Percentiles rank a stretch among this genome's conserved stretches.
Conservation (phyloP, 2,113 vertebrate species). For the Columba janthina region DNA sequence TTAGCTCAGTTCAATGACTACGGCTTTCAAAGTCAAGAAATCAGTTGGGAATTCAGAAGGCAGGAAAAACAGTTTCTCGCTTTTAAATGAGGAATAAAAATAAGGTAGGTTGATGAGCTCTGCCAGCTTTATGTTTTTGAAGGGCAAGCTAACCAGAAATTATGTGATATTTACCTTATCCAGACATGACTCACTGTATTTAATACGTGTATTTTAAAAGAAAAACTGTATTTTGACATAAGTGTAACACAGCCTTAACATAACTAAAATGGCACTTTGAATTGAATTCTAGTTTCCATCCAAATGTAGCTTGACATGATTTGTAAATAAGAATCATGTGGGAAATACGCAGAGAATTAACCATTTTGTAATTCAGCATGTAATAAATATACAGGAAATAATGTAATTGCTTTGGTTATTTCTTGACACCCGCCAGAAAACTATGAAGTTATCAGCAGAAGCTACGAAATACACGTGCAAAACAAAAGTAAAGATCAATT, state of each 20-base stretch:
- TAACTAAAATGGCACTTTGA: neutral
- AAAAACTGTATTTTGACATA: constrained; percentile 7
- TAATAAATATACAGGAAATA: neutral
- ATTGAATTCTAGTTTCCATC: neutral
- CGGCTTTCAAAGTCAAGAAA: constrained; percentile 34
- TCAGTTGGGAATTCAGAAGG: constrained; percentile 45
- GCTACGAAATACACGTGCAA: neutral
- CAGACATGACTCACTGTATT: neutral
- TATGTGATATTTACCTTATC: neutral
- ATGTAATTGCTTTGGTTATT: neutral
- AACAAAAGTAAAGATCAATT: constrained; percentile 4
- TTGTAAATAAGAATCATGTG: neutral
- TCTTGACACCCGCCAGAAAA: neutral
- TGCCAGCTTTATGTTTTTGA: constrained; percentile 18
- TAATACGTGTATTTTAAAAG: neutral
- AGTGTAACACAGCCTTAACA: neutral
- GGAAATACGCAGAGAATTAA: neutral
- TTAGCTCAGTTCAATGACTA: constrained; percentile 53
- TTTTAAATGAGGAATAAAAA: constrained; percentile 43
- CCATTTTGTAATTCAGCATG: neutral
- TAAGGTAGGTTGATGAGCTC: constrained; percentile 6
- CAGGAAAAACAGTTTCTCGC: constrained; percentile 3
- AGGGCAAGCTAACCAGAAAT: constrained; percentile 44
- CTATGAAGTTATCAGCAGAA: neutral
- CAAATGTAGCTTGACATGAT: neutral